Percentiles rank a stretch among this genome's conserved stretches.
Evolutionary conservation across 2,797 vertebrate genomes (phyloP).

Genomic region (Epinephelus awoara): DNA sequence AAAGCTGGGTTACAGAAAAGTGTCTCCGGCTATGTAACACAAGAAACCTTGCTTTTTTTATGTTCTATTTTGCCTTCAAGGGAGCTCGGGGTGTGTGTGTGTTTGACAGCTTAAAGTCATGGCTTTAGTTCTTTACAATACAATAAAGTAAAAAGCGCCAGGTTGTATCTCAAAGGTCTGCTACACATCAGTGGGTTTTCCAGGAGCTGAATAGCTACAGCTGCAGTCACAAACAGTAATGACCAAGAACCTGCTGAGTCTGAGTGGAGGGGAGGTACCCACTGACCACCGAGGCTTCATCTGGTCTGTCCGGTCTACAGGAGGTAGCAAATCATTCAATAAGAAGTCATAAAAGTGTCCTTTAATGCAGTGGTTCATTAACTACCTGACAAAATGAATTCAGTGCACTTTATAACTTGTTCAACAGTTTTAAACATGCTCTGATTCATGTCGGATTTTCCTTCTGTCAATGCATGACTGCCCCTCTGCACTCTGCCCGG

Average conservation of each 20-base stretch:
- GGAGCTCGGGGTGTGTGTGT: not conserved
- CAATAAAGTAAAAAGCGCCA: not conserved
- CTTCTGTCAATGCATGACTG: slow-evolving; percentile 54
- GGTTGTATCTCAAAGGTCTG: not conserved
- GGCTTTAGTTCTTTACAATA: not conserved
- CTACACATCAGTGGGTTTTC: not conserved
- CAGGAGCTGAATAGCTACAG: slow-evolving; percentile 18
- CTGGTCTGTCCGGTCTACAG: not conserved
- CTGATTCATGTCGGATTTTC: slow-evolving; percentile 25
- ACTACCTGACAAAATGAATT: not conserved
- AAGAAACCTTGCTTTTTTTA: not conserved
- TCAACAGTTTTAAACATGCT: slow-evolving; percentile 17
- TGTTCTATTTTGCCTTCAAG: not conserved
- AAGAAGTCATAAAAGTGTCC: too few relatives aligned
- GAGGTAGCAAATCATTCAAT: not conserved
- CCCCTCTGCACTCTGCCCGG: slow-evolving; percentile 34
- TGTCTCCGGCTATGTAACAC: too few relatives aligned
- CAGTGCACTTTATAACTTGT: slow-evolving; percentile 26
- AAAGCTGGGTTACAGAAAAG: too few relatives aligned
- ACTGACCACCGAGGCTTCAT: slow-evolving; percentile 19
- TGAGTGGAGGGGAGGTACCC: not conserved
- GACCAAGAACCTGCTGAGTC: slow-evolving; percentile 14
- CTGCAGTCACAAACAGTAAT: slow-evolving; percentile 11
- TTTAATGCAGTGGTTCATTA: too few relatives aligned
- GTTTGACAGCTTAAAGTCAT: not conserved